Conservation (phyloP, 2,797 vertebrate species). For the Synaphobranchus kaupii region DNA sequence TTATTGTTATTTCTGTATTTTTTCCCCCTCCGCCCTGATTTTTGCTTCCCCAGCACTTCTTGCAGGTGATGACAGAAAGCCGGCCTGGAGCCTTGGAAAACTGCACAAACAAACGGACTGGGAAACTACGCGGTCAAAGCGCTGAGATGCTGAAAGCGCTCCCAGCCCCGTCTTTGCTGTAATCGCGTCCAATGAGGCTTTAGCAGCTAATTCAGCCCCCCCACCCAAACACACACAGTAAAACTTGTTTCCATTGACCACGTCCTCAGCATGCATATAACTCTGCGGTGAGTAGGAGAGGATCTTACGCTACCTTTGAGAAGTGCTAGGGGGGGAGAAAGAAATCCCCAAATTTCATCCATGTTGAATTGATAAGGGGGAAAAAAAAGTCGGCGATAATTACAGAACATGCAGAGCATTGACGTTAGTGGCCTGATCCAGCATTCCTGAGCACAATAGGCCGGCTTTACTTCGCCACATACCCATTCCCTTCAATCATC, state of each 20-base stretch:
- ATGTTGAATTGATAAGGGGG: slow-evolving; percentile 27
- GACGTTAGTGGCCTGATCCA: slow-evolving; percentile 4
- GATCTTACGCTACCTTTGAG: background rate
- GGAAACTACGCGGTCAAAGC: background rate
- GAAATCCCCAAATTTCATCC: slow-evolving; percentile 6
- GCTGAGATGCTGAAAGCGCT: background rate
- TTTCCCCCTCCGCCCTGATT: background rate
- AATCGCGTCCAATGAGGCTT: background rate
- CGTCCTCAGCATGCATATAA: slow-evolving; percentile 17
- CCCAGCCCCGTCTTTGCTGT: background rate
- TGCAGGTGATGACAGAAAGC: slow-evolving; percentile 16
- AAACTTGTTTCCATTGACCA: slow-evolving; percentile 20
- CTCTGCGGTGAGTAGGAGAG: background rate
- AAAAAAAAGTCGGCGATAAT: background rate
- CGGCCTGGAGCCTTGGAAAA: background rate
- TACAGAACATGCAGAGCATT: slow-evolving; percentile 16
- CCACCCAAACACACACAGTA: background rate
- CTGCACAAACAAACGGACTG: background rate
- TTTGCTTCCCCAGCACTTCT: background rate
- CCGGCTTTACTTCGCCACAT: slow-evolving; percentile 28
- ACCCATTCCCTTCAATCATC: slow-evolving; percentile 30
- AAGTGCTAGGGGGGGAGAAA: background rate
- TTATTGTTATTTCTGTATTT: slow-evolving; percentile 13
- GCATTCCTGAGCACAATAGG: slow-evolving; percentile 17
- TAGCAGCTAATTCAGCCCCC: slow-evolving; percentile 17